phyloP scores from a whole-genome alignment of 2,113 vertebrate species.

The Hiodon alosoides region DNA sequence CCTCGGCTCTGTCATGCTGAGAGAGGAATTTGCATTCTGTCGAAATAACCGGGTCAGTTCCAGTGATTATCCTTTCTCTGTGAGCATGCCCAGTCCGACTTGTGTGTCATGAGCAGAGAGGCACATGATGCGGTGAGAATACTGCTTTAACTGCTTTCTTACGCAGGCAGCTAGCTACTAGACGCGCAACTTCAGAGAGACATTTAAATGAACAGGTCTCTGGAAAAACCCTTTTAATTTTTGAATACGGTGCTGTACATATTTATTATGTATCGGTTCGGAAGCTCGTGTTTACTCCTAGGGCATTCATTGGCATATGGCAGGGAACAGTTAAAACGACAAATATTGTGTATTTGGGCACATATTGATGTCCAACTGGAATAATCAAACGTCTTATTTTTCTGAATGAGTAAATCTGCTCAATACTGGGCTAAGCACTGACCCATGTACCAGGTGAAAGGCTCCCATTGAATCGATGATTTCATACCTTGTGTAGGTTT shows the following conservation, averaged over 20 bases:
- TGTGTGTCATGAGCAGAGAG: background rate
- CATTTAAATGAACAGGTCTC: background rate
- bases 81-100: background rate
- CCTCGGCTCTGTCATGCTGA: background rate
- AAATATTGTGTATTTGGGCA: no score
- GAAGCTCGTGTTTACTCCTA: no score
- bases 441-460: no score
- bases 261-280: background rate
- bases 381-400: no score
- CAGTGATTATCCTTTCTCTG: background rate
- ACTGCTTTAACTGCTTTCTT: background rate
- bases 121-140: background rate
- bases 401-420: no score
- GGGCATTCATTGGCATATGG: no score
- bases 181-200: background rate
- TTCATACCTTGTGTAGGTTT: no score
- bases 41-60: background rate
- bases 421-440: no score
- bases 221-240: background rate
- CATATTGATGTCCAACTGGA: no score
- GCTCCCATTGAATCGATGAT: no score
- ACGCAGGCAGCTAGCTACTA: background rate
- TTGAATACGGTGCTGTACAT: background rate
- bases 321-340: no score
- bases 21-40: background rate